Base-by-base conservation (phyloP, 2,113 vertebrate genomes). In the Malurus cyaneus region DNA sequence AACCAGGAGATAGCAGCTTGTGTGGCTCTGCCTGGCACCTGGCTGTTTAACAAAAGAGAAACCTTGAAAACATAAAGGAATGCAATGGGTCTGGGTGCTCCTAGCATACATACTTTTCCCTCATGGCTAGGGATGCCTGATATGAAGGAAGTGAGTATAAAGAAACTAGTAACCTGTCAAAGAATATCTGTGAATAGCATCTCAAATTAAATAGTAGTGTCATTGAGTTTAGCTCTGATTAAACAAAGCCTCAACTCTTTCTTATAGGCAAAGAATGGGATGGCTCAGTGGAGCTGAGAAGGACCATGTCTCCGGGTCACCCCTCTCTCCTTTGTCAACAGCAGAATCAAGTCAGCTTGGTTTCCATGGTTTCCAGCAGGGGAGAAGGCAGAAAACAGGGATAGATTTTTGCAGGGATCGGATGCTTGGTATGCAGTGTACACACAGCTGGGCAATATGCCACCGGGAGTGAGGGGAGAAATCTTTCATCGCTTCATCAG, bases 351-450 rank as follows among this genome's bases (percentile, higher is more conserved):
- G 54, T 46, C 62, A 88, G 67, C 13, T 69, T 86, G 54, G 94
- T 96, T 96, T 94, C 93, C 89, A 94, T 96, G 94, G 96, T 94
- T 96, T 94, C 89, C 86, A 86, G 83, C 5, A 0, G 46, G 59
- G 18, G 28, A 93, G 77, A 88, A 76, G 46, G 59, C 92, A 66
- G 72, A 88, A 86, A 93, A 85, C 59, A 83, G 17, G 76, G 71
- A 90, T 14, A 94, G 83, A 80, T 88, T 93, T 92, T 96, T 93
- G 41, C 91, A 88, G 57, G 62, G 76, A 88, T 94, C 8, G 32
- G 67, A 42, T 93, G 83, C 28, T 93, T 92, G 54, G 67, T 96
- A 92, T 96, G 86, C 89, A 86, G 46, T 41, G 49, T 93, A 88
- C 80, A 88, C 72, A 94, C 86, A 96, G 72, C 80, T 15, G 6